These are phyloP conservation scores for Stegostoma tigrinum DNA, from an alignment of 2,113 vertebrate species.

Conservation along the genomic window DNA sequence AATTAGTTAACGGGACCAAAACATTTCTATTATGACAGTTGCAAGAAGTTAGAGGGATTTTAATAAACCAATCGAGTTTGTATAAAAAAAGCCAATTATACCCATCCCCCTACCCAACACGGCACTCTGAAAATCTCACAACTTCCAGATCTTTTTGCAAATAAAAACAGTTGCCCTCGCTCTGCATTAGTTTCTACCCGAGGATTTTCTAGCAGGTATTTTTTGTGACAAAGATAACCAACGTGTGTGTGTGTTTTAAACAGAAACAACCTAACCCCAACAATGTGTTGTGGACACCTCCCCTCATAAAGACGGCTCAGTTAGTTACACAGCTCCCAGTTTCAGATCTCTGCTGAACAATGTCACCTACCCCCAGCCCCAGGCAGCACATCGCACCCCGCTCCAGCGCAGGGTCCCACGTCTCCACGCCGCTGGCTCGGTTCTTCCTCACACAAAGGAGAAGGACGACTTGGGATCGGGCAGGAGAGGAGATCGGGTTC, in stretches of 20 bases:
- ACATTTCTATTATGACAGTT: background rate
- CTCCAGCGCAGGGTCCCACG: background rate
- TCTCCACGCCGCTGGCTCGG: too few species aligned
- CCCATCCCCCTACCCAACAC: slow-evolving; percentile 5
- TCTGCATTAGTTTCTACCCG: too few species aligned
- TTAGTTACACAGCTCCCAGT: too few species aligned
- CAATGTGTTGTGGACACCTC: background rate
- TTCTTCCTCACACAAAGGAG: background rate
- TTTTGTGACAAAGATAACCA: too few species aligned
- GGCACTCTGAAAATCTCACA: background rate
- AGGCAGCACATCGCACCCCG: background rate
- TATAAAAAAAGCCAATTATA: background rate
- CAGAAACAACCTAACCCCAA: background rate
- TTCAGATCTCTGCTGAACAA: background rate
- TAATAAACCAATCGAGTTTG: background rate
- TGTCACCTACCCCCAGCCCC: background rate
- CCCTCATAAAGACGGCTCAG: background rate
- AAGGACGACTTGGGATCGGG: background rate
- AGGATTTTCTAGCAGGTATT: too few species aligned
- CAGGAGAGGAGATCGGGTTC: background rate
- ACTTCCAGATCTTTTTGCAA: background rate
- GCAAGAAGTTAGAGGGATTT: background rate
- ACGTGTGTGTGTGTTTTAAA: too few species aligned
- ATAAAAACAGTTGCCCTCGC: background rate
- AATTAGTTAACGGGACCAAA: background rate